These are phyloP conservation scores for Taphrorychus bicolor DNA, from an alignment of 2,888 invertebrate genomes.

Conservation along the genomic window DNA sequence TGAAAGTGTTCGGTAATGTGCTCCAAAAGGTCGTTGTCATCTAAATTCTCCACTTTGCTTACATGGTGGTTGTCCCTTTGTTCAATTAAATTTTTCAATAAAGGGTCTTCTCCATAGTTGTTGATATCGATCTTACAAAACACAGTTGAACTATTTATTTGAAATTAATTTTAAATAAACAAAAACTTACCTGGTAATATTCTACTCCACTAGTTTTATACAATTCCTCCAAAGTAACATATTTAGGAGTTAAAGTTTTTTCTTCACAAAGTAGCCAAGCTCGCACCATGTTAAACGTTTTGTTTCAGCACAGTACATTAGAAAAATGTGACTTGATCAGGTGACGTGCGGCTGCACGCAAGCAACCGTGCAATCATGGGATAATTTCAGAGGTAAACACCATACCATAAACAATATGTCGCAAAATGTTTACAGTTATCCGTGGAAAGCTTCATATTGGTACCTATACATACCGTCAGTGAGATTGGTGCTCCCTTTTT, in stretches of 20 bases:
- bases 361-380: neutral
- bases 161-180: constrained; percentile 5
- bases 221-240: constrained; percentile 70
- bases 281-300: constrained; percentile 71
- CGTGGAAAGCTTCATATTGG: no score
- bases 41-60: constrained; percentile 79
- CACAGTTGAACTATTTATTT: neutral
- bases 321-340: constrained; percentile 23
- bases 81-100: constrained; percentile 71
- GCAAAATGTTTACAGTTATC: constrained; percentile 2
- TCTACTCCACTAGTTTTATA: constrained; percentile 77
- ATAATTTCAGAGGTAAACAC: constrained; percentile 1
- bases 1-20: constrained; percentile 93
- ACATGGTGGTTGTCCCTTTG: constrained; percentile 80
- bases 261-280: constrained; percentile 80
- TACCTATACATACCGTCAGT: no score
- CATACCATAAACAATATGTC: neutral
- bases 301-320: neutral
- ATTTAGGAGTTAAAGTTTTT: constrained; percentile 76
- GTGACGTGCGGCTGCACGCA: constrained; percentile 15
- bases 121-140: constrained; percentile 61
- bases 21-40: constrained; percentile 79
- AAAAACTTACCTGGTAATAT: constrained; percentile 75
- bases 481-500: no score
- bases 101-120: constrained; percentile 68